Evolutionary conservation across 2,797 vertebrate species (phyloP), one percentile per base, ranked within the genome.

Genomic region (Periparus ater): DNA sequence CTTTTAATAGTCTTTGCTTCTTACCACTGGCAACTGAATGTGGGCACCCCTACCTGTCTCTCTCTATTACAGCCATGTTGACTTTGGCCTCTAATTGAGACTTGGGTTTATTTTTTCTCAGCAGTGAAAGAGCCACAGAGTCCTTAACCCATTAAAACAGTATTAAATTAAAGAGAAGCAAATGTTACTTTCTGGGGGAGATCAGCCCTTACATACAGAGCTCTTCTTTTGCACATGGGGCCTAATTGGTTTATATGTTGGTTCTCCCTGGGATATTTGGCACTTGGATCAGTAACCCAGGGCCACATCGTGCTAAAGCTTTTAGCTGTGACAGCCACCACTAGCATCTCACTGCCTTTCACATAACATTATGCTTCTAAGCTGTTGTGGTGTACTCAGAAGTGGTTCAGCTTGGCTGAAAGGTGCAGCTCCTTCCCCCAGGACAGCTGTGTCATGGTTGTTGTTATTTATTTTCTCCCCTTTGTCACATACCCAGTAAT

Each of bases 401-500:
- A 40, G 44, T 48, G 63, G 23, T 68, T 78, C 85, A 73, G 67
- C 63, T 38, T 76, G 55, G 48, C 32, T 89, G 74, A 66, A 75
- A 70, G 42, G 40, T 82, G 50, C 63, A 73, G 30, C 66, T 78
- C 47, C 26, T 29, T 87, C 34, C n/a, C 73, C 48, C 27, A 63
- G 60, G 26, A 72, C 55, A 82, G 70, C 78, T 57, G 38, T 72
- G 40, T 53, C 72, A 58, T 0, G 0, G 21, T 42, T 36, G 27
- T 62, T 90, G 60, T 70, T 6, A 27, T 72, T 78, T 85, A 70
- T 92, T 91, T 93, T 86, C 32, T 76, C 29, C 82, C 27, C 27
- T 85, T 93, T 94, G 62, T 88, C 83, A 26, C n/a, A 20, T 82
- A 74, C 23, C 26, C 44, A 30, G 14, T 84, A 65, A 75, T 2